Evolutionary conservation across 2,888 invertebrate genomes (phyloP).

Genomic region (Cosmia trapezina): DNA sequence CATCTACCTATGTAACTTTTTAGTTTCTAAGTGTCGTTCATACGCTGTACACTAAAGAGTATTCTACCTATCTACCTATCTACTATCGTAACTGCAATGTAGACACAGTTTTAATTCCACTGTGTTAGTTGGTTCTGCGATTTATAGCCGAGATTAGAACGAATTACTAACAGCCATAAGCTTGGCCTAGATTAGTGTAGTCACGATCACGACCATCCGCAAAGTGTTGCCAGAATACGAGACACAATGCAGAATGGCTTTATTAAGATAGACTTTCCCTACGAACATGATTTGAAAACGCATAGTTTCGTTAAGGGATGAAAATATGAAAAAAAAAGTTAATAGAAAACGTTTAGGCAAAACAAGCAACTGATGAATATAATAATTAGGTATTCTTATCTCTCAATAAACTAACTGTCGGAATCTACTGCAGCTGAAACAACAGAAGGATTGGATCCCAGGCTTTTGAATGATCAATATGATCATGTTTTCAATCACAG

Average conservation of each 20-base stretch:
- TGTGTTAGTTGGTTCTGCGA: conserved; percentile 31
- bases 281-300: neutral
- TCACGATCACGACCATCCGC: conserved; percentile 28
- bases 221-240: conserved; percentile 19
- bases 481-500: too few species aligned
- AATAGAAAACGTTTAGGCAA: neutral
- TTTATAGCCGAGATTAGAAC: conserved; percentile 49
- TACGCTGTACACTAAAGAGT: neutral
- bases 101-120: conserved; percentile 43
- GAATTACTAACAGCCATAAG: conserved; percentile 48
- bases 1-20: neutral
- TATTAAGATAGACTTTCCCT: neutral
- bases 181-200: conserved; percentile 40
- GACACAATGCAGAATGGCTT: neutral
- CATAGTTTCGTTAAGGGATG: neutral
- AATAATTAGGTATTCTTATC: too few species aligned
- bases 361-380: neutral
- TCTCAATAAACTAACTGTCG: neutral
- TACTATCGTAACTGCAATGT: conserved; percentile 19
- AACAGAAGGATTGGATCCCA: too few species aligned
- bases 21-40: neutral
- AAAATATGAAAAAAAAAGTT: neutral
- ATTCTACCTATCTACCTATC: neutral
- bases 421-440: too few species aligned
- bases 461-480: too few species aligned